phyloP scores from a whole-genome alignment of 2,113 vertebrate species.

The Mustelus asterias region DNA sequence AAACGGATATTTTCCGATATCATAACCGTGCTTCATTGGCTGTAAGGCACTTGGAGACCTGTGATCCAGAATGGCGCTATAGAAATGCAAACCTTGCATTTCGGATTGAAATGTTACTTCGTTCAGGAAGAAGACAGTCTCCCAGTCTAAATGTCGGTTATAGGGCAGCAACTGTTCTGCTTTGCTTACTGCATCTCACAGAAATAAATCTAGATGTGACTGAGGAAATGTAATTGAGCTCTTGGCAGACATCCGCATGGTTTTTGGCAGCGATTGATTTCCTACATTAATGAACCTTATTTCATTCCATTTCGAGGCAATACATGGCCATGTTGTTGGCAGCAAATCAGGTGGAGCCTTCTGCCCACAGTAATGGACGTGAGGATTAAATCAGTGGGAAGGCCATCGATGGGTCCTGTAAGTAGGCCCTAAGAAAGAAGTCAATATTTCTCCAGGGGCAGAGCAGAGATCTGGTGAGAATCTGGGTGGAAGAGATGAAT shows the following conservation, averaged over 20 bases:
- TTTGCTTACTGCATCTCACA: background rate
- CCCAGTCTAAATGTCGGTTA: background rate
- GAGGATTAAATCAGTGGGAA: background rate
- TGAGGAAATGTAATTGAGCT: background rate
- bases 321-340: background rate
- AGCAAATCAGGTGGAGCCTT: background rate
- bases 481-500: background rate
- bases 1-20: background rate
- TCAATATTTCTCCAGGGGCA: background rate
- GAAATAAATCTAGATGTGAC: slow-evolving; percentile 5
- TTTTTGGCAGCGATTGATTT: slow-evolving; percentile 2
- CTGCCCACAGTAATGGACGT: background rate
- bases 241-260: background rate
- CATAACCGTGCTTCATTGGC: too few species aligned
- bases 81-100: too few species aligned
- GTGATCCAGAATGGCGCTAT: too few species aligned
- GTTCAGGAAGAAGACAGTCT: background rate
- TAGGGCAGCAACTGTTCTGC: background rate
- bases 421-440: background rate
- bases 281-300: background rate
- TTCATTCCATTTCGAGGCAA: background rate
- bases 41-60: too few species aligned
- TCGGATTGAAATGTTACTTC: background rate
- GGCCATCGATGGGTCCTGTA: background rate
- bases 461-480: background rate